Conservation (phyloP, 2,888 invertebrate genomes). For the Dastarcus helophoroides region DNA sequence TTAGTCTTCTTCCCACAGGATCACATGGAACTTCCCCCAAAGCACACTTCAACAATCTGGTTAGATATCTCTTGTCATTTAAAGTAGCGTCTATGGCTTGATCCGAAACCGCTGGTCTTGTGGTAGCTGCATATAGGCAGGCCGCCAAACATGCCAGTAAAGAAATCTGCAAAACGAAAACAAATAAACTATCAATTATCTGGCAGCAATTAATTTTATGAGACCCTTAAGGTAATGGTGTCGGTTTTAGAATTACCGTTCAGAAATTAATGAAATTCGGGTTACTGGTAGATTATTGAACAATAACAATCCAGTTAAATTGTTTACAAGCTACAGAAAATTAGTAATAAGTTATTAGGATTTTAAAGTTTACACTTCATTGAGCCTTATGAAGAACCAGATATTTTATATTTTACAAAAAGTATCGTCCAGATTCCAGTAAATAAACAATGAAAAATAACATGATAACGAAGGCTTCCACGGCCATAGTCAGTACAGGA, state of each 20-base stretch:
- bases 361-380: too few species aligned
- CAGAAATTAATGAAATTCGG: not conserved
- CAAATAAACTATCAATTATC: slow-evolving; percentile 1
- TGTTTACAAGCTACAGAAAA: not conserved
- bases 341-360: not conserved
- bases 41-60: slow-evolving; percentile 61
- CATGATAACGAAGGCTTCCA: too few species aligned
- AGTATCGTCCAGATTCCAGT: too few species aligned
- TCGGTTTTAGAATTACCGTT: too few species aligned
- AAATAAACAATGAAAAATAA: too few species aligned
- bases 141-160: slow-evolving; percentile 14
- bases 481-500: too few species aligned
- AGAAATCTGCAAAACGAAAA: slow-evolving; percentile 16
- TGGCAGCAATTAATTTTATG: too few species aligned
- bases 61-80: slow-evolving; percentile 57
- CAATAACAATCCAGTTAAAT: slow-evolving; percentile 1
- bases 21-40: slow-evolving; percentile 64
- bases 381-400: too few species aligned
- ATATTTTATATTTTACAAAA: too few species aligned
- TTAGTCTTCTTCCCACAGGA: slow-evolving; percentile 58
- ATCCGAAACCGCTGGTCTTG: slow-evolving; percentile 42
- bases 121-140: slow-evolving; percentile 11
- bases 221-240: too few species aligned
- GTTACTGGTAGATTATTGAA: not conserved
- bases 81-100: slow-evolving; percentile 55